These are phyloP conservation scores for Dryadula phaetusa DNA, from an alignment of 2,888 invertebrate genomes.

Conservation along the genomic window DNA sequence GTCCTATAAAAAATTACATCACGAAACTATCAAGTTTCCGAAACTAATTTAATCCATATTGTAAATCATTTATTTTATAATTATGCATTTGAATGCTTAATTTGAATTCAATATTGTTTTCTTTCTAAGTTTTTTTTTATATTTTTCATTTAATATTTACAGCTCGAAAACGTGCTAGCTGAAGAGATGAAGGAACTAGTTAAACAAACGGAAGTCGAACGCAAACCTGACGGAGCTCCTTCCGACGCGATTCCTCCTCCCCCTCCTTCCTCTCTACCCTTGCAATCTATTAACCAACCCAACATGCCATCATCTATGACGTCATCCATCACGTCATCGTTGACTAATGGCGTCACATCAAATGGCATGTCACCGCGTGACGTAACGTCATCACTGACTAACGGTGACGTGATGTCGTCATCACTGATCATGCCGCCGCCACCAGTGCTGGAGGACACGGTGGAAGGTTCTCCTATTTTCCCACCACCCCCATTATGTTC, in stretches of 20 bases:
- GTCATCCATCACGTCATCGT: slow-evolving; percentile 48
- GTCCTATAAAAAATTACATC: no score
- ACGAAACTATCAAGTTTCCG: no score
- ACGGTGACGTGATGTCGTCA: slow-evolving; percentile 55
- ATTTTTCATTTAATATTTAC: slow-evolving; percentile 29
- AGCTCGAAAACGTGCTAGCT: slow-evolving; percentile 78
- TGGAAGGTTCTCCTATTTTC: slow-evolving; percentile 60
- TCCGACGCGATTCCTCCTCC: slow-evolving; percentile 74
- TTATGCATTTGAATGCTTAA: no score
- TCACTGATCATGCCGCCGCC: slow-evolving; percentile 67
- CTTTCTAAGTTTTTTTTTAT: background rate
- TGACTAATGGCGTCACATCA: slow-evolving; percentile 41
- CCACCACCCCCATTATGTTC: slow-evolving; percentile 83
- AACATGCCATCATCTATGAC: slow-evolving; percentile 58
- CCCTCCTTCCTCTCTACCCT: slow-evolving; percentile 63
- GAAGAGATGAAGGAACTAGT: slow-evolving; percentile 75
- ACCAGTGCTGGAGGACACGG: slow-evolving; percentile 52
- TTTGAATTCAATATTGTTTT: background rate
- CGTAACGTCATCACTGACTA: slow-evolving; percentile 45
- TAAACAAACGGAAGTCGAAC: slow-evolving; percentile 70
- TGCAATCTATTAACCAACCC: slow-evolving; percentile 61
- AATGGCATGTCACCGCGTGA: slow-evolving; percentile 51
- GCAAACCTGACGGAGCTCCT: slow-evolving; percentile 78
- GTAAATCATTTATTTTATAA: no score
- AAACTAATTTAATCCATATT: no score